A percentile compares a stretch with the other conserved stretches of the same genome.
Evolutionary conservation across 2,888 invertebrate species (phyloP).

Genomic region (Fabriciana adippe): DNA sequence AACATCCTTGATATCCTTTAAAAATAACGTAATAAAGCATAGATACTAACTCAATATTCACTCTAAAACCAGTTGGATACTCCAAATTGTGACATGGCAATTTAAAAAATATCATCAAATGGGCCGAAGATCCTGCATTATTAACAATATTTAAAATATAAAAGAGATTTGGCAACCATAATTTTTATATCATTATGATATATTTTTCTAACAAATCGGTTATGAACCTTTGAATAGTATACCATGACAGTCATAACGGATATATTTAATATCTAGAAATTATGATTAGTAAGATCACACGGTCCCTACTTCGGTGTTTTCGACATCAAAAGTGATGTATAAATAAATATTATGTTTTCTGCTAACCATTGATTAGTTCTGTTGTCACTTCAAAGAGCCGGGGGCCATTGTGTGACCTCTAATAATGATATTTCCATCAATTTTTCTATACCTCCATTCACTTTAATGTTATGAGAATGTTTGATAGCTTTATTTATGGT

Average conservation of each 20-base stretch:
- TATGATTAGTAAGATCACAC: conserved; percentile 45
- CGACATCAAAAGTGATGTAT: conserved; percentile 43
- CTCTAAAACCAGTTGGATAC: too few species aligned
- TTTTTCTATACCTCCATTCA: conserved; percentile 52
- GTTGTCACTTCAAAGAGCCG: conserved; percentile 76
- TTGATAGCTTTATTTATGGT: conserved; percentile 11
- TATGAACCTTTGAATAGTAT: conserved; percentile 1
- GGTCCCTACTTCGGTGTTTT: conserved; percentile 27
- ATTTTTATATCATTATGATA: too few species aligned
- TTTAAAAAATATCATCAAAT: not conserved
- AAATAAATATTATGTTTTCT: conserved; percentile 57
- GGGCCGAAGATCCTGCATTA: not conserved
- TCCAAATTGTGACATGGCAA: too few species aligned
- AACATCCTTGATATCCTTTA: too few species aligned
- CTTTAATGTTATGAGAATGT: conserved; percentile 42
- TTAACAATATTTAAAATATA: not conserved
- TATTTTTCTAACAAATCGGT: not conserved
- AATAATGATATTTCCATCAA: conserved; percentile 66
- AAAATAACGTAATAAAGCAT: too few species aligned
- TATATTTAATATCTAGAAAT: conserved; percentile 43
- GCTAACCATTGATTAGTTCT: conserved; percentile 71
- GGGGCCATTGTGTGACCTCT: conserved; percentile 64
- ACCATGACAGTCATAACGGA: conserved; percentile 35
- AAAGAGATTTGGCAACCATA: not conserved
- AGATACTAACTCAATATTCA: too few species aligned